These are phyloP conservation scores for Torymus auratus DNA, from an alignment of 2,888 invertebrate genomes.

Conservation along the genomic window DNA sequence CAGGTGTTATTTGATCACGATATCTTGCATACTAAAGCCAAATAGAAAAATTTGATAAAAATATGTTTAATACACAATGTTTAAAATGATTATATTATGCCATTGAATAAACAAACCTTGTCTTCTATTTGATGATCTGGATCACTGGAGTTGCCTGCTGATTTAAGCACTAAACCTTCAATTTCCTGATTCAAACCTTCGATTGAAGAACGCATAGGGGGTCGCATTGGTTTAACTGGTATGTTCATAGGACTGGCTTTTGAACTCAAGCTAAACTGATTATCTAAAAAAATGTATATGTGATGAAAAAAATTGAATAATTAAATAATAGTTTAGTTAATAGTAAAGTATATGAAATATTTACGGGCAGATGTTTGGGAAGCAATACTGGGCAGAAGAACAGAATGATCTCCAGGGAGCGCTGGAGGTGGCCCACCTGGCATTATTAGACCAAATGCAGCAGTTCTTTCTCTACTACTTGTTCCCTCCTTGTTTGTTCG, in stretches of 20 bases:
- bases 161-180: constrained; percentile 85
- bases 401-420: constrained; percentile 79
- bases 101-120: constrained; percentile 77
- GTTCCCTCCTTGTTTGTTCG: constrained; percentile 80
- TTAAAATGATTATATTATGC: no score
- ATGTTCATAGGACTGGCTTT: constrained; percentile 80
- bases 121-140: constrained; percentile 79
- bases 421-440: constrained; percentile 77
- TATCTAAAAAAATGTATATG: constrained; percentile 65
- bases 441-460: constrained; percentile 76
- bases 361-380: constrained; percentile 77
- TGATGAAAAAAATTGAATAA: not conserved
- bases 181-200: constrained; percentile 93
- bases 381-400: constrained; percentile 77
- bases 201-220: constrained; percentile 89
- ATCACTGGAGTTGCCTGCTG: constrained; percentile 72
- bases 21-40: constrained; percentile 72
- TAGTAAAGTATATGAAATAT: constrained; percentile 62
- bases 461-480: constrained; percentile 76
- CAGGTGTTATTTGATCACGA: constrained; percentile 84
- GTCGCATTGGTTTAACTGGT: constrained; percentile 79
- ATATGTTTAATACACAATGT: no score
- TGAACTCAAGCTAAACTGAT: constrained; percentile 75
- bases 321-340: not conserved
- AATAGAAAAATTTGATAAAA: constrained; percentile 6